Percentiles rank a stretch among this genome's conserved stretches.
phyloP scores from a whole-genome alignment of 92 coral and sea anemone genomes.

The Desmophyllum pertusum region DNA sequence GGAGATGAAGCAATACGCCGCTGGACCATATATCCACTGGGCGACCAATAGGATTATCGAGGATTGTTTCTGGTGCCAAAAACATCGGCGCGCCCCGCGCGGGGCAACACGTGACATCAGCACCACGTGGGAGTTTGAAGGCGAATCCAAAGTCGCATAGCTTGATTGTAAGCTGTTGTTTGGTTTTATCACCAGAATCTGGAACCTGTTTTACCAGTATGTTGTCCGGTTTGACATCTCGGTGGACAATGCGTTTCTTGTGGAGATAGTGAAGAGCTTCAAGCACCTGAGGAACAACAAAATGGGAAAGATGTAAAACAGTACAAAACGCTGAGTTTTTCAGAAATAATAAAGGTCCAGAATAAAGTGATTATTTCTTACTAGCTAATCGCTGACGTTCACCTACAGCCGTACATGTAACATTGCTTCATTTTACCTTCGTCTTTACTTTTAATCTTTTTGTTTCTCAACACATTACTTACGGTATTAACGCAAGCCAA shows the following conservation, averaged over 20 bases:
- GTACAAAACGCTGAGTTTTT: too few relatives aligned
- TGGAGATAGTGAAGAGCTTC: slow-evolving; percentile 88
- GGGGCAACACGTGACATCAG: slow-evolving; percentile 70
- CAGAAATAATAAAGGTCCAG: too few relatives aligned
- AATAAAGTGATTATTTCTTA: too few relatives aligned
- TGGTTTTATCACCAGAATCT: slow-evolving; percentile 38
- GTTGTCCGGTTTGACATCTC: slow-evolving; percentile 97
- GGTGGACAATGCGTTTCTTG: slow-evolving; percentile 80
- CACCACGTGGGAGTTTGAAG: slow-evolving; percentile 64
- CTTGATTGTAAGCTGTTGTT: slow-evolving; percentile 63
- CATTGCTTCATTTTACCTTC: too few relatives aligned
- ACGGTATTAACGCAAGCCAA: too few relatives aligned
- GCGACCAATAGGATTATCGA: slow-evolving; percentile 86
- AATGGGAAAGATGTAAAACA: not conserved
- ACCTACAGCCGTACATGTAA: too few relatives aligned
- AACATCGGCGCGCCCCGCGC: slow-evolving; percentile 98
- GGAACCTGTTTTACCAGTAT: slow-evolving; percentile 74
- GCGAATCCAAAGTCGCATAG: slow-evolving; percentile 96
- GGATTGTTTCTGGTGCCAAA: slow-evolving; percentile 97
- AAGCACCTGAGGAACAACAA: slow-evolving; percentile 54
- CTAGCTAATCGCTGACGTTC: too few relatives aligned
- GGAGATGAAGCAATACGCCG: slow-evolving; percentile 82
- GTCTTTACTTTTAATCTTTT: too few relatives aligned
- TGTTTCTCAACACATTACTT: too few relatives aligned
- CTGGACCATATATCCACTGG: slow-evolving; percentile 96